These are phyloP conservation scores for Drosophila multiciliata DNA, from an alignment of 2,888 invertebrate species.

Conservation along the genomic window DNA sequence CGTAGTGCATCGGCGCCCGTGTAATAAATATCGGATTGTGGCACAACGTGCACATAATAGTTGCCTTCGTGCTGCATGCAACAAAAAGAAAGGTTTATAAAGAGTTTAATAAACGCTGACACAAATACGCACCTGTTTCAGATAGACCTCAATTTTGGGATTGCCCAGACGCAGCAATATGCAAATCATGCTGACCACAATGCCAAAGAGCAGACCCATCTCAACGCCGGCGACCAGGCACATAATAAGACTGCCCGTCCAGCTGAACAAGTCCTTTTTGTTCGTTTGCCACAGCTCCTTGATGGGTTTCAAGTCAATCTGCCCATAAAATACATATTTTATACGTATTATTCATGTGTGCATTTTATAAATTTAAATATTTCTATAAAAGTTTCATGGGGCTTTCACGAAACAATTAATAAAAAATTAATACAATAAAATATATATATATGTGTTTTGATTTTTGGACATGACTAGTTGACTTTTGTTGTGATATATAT, in stretches of 20 bases:
- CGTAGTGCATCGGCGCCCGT: slow-evolving; percentile 89
- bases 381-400: background rate
- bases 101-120: background rate
- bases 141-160: slow-evolving; percentile 85
- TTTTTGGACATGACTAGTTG: too few relatives aligned
- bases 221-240: slow-evolving; percentile 91
- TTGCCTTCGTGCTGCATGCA: slow-evolving; percentile 84
- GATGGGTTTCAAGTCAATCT: slow-evolving; percentile 87
- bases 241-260: slow-evolving; percentile 88
- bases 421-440: background rate
- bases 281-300: slow-evolving; percentile 86
- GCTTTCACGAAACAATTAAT: background rate
- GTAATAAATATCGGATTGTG: slow-evolving; percentile 89
- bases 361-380: background rate
- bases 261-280: slow-evolving; percentile 88
- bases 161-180: slow-evolving; percentile 89
- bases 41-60: slow-evolving; percentile 87
- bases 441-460: background rate
- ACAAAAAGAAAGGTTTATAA: slow-evolving; percentile 18
- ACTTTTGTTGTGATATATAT: too few relatives aligned
- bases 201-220: slow-evolving; percentile 91
- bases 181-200: slow-evolving; percentile 87
- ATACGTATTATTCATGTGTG: background rate
- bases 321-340: slow-evolving; percentile 5
- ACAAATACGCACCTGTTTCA: slow-evolving; percentile 70